These are phyloP conservation scores for Charina bottae DNA, from an alignment of 2,113 vertebrate species.

Conservation along the genomic window DNA sequence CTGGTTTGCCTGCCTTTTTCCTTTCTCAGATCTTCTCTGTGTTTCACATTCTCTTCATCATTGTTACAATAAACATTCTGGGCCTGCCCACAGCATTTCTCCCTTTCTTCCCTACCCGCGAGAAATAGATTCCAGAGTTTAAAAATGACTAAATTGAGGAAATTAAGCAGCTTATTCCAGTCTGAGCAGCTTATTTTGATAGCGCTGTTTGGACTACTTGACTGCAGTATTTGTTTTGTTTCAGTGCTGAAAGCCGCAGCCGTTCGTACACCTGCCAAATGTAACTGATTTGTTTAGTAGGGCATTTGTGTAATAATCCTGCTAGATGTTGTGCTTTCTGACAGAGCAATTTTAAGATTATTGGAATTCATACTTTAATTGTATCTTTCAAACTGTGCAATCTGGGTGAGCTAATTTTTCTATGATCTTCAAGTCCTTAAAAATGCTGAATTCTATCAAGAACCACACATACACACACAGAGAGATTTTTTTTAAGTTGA, in stretches of 20 bases:
- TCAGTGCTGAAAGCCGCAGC: neutral
- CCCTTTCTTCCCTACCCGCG: neutral
- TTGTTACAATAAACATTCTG: neutral
- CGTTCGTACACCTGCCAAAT: neutral
- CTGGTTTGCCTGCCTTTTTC: neutral
- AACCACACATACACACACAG: neutral
- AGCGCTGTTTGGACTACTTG: neutral
- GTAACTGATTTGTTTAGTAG: neutral
- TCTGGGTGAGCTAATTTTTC: constrained; percentile 16
- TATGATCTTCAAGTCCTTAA: neutral
- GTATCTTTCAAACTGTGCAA: neutral
- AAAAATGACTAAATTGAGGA: constrained; percentile 16
- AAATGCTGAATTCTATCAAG: constrained; percentile 14
- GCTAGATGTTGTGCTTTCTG: neutral
- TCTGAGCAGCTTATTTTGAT: neutral
- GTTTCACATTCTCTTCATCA: neutral
- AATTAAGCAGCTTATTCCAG: constrained; percentile 26
- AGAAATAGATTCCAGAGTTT: neutral
- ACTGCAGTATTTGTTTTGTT: neutral
- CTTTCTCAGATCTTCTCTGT: neutral
- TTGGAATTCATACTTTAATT: constrained; percentile 11
- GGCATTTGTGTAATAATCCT: neutral
- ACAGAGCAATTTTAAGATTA: neutral
- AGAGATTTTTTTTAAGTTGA: constrained; percentile 4
- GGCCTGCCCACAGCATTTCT: neutral